These are phyloP conservation scores for Rhimphoctona megacephalus DNA, from an alignment of 2,888 invertebrate species.

Conservation along the genomic window DNA sequence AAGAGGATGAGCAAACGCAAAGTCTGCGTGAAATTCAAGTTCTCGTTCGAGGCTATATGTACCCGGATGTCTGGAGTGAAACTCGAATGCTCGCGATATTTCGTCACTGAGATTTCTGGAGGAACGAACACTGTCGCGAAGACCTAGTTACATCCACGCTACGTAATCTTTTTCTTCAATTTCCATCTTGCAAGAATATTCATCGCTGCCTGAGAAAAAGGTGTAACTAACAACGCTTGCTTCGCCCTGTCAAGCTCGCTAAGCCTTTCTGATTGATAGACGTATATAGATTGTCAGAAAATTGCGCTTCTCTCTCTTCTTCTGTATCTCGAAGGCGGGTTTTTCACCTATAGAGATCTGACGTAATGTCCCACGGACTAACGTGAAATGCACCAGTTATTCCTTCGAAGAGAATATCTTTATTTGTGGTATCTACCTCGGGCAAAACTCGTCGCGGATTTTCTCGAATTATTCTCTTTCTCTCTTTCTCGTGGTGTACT, in stretches of 20 bases:
- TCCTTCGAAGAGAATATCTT: background rate
- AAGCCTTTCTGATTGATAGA: background rate
- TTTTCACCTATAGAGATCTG: slow-evolving; percentile 12
- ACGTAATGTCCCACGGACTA: slow-evolving; percentile 6
- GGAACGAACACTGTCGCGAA: slow-evolving; percentile 7
- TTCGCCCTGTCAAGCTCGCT: no score
- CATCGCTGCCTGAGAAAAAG: background rate
- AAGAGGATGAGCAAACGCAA: slow-evolving; percentile 37
- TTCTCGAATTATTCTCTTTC: slow-evolving; percentile 28
- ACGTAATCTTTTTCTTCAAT: slow-evolving; percentile 14
- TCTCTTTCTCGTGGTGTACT: slow-evolving; percentile 15
- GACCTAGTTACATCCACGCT: slow-evolving; percentile 20
- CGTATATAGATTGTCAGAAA: slow-evolving; percentile 8
- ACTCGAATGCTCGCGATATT: slow-evolving; percentile 31
- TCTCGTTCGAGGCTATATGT: slow-evolving; percentile 32
- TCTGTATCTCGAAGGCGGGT: background rate
- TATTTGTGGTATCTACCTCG: background rate
- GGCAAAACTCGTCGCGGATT: slow-evolving; percentile 35
- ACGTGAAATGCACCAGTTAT: slow-evolving; percentile 1
- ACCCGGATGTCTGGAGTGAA: slow-evolving; percentile 31
- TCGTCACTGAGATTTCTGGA: slow-evolving; percentile 38
- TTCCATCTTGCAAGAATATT: slow-evolving; percentile 26
- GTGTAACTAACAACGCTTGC: background rate
- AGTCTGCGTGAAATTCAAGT: slow-evolving; percentile 52
- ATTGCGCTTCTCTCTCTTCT: slow-evolving; percentile 1